Base-by-base conservation (phyloP, 1,140 invertebrate genomes). In the Drosophila jambulina region DNA sequence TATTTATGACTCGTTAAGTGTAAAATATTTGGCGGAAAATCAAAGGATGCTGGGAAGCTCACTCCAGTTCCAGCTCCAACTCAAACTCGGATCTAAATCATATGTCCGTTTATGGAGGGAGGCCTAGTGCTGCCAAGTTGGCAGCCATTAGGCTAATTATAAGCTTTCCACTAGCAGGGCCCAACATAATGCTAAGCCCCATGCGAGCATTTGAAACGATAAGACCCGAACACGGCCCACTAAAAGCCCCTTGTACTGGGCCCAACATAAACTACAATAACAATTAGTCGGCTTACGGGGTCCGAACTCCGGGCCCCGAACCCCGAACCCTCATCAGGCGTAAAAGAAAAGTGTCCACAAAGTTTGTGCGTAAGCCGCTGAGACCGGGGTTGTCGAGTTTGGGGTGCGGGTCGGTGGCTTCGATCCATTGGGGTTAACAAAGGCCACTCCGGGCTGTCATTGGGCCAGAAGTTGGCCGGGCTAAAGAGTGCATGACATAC, bases 11-110 rank as follows among this genome's bases (percentile, higher is more conserved):
- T 51, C 53, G 78, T 90, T 82, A 81, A 85, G 80, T 88, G 74
- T 90, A 85, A 88, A 88, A 90, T 88, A 87, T 88, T 75, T 88
- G 85, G 84, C 85, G 78, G 62, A 69, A 78, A 85, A 81, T 88
- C 85, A 80, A 88, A 88, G 75, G 69, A 61, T 68, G 69, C 80
- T 46, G 53, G 38, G 58, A 27, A 32, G n/a, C 38, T 15, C 38
- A n/a, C 23, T 23, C 27, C 56, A 54, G 15, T 10, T 17, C 2
- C 34, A 38, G 15, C 27, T 17, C 9, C 36, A 19, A 27, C 43
- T 43, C 27, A 38, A 32, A 46, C 10, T 27, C 21, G 19, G 29
- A 42, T 40, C 80, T 78, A 88, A 87, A 80, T 87, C 77, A 87
- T 87, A 75, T 70, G 59, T 45, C 51, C 62, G 78, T 79, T 87